Evolutionary conservation across 2,113 vertebrate genomes (phyloP).

Genomic region (Rhizomys pruinosus): DNA sequence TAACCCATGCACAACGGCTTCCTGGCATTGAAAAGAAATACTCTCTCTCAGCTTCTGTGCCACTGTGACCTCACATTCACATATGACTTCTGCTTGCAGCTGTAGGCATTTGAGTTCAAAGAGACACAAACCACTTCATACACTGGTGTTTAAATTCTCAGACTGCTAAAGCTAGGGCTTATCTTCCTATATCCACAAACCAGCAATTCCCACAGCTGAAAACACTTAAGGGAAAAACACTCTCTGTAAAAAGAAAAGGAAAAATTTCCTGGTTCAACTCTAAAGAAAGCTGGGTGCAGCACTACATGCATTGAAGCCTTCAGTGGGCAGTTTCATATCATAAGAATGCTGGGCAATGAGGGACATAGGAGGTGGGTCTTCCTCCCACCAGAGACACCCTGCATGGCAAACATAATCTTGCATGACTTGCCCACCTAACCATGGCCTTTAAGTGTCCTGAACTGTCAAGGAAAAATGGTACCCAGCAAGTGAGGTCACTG

Average conservation of each 20-base stretch:
- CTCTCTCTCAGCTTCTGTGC: neutral
- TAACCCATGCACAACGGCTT: neutral
- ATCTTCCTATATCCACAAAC: neutral
- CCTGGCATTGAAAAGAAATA: neutral
- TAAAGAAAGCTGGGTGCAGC: neutral
- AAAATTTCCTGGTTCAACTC: neutral
- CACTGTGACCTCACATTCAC: neutral
- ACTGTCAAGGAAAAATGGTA: neutral
- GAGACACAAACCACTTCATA: constrained; percentile 56
- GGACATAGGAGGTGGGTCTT: fast-evolving
- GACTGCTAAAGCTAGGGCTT: constrained; percentile 32
- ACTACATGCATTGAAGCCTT: constrained; percentile 2
- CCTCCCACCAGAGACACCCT: neutral
- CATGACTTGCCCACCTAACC: neutral
- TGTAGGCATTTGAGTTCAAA: constrained; percentile 56
- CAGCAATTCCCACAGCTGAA: constrained; percentile 40
- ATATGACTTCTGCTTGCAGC: constrained; percentile 1
- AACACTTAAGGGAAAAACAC: constrained; percentile 7
- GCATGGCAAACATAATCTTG: neutral
- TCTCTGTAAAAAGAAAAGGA: neutral
- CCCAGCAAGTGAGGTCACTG: neutral
- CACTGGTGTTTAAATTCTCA: constrained; percentile 54
- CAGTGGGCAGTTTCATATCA: neutral
- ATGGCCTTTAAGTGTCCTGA: neutral
- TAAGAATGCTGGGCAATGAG: neutral